These are phyloP conservation scores for Maniola hyperantus DNA, from an alignment of 2,888 invertebrate species.

Conservation along the genomic window DNA sequence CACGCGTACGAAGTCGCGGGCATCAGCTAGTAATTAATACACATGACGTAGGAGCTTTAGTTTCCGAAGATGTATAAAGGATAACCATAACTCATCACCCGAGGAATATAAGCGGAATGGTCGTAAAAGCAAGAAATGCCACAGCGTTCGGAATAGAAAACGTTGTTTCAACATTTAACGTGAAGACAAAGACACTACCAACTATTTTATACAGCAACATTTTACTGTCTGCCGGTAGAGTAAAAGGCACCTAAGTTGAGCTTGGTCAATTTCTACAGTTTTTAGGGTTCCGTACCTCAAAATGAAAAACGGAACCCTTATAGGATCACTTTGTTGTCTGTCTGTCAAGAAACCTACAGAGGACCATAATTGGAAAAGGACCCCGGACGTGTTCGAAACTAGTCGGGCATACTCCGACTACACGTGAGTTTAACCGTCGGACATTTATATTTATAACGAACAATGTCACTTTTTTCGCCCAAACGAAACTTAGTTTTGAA, in stretches of 20 bases:
- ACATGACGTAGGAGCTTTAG: no score
- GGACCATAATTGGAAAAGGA: no score
- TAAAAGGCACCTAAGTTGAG: not conserved
- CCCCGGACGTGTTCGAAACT: no score
- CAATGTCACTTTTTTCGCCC: not conserved
- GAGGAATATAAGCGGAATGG: not conserved
- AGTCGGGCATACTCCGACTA: no score
- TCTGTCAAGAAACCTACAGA: no score
- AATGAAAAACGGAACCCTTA: no score
- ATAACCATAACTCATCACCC: not conserved
- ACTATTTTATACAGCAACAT: constrained; percentile 20
- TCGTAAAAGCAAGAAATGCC: not conserved
- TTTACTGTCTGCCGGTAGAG: not conserved
- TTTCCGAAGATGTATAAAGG: not conserved
- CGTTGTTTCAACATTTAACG: constrained; percentile 4
- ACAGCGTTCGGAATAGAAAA: constrained; percentile 9
- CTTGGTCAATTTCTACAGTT: not conserved
- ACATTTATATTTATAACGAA: no score
- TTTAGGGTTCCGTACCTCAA: no score
- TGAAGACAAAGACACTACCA: constrained; percentile 11
- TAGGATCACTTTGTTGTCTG: no score
- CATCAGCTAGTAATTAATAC: no score
- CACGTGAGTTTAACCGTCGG: no score
- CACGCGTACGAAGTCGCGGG: no score
- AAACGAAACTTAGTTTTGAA: not conserved